These are phyloP conservation scores for Chloebia gouldiae DNA, from an alignment of 2,113 vertebrate genomes.

Conservation along the genomic window DNA sequence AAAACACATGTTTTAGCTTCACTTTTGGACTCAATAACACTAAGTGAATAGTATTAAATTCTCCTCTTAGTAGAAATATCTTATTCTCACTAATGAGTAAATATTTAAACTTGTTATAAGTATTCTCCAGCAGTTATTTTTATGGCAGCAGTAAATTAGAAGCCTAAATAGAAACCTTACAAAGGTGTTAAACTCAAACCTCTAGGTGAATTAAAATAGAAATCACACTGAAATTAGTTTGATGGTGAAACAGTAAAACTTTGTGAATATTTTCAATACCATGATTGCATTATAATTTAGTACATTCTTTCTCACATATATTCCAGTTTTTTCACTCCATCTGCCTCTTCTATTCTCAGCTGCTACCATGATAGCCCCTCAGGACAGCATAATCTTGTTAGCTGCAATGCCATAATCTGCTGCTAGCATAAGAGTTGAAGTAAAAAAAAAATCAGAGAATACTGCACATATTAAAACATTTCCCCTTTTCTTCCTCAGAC, in stretches of 20 bases:
- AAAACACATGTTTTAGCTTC: not conserved
- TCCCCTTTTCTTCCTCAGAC: not conserved
- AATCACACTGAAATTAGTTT: not conserved
- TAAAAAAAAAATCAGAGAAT: not conserved
- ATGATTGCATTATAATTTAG: slow-evolving; percentile 1
- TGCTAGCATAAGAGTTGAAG: not conserved
- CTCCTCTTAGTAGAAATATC: not conserved
- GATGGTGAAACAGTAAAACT: not conserved
- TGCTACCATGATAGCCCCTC: not conserved
- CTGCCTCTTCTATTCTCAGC: not conserved
- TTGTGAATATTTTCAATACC: not conserved
- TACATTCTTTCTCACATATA: not conserved
- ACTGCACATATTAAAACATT: not conserved
- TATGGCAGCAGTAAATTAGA: not conserved
- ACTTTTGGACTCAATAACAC: not conserved
- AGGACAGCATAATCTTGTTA: slow-evolving; percentile 22
- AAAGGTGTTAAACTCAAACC: not conserved
- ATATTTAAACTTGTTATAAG: slow-evolving; percentile 16
- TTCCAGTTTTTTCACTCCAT: not conserved
- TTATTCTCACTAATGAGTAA: not conserved
- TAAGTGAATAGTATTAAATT: not conserved
- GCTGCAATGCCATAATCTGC: not conserved
- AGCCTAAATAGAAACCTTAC: not conserved
- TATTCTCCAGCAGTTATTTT: not conserved
- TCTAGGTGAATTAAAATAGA: slow-evolving; percentile 10